Evolutionary conservation across 2,113 vertebrate genomes (phyloP), one percentile per base, ranked within the genome.

Genomic region (Etheostoma spectabile): DNA sequence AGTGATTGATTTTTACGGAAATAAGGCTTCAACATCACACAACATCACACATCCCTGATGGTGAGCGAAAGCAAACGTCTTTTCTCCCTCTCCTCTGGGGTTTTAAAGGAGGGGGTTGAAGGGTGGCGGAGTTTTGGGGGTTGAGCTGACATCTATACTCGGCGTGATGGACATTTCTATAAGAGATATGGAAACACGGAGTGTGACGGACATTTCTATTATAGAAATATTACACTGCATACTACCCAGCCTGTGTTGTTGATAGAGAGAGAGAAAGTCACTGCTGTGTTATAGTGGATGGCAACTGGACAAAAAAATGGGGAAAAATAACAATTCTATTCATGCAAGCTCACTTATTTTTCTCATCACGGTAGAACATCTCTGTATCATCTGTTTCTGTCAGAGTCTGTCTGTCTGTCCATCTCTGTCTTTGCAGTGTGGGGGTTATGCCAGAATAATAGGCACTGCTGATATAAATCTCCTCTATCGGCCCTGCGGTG

Each of bases 161-260:
- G 12, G 35, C 5, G 6, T 91, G 88, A 91, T 89, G 86, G 90
- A 91, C 87, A 27, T 87, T 91, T 86, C 87, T 79, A 82, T 85
- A 84, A 82, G 76, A 89, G 84, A 91, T 81, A 87, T 79, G 75
- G 73, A 84, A 89, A 85, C 77, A 64, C 16, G 24, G 77, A 84
- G 88, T 68, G 76, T 93, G 91, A 92, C 86, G 65, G 88, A 94
- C 92, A 86, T 85, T 91, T 92, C 89, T 86, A 91, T 92, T 76
- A 88, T 84, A 77, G 74, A 90, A 89, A 79, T 82, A 73, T 74
- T 70, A 52, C 64, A 45, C 53, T 46, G 82, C 60, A 67, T 83
- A 71, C 72, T 69, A 7, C 60, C 56, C 57, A 22, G 80, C 55
- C 78, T 62, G 72, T 71, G 60, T 22, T 70, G 77, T n/a, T 59